Base-by-base conservation (phyloP, 1,140 invertebrate genomes). In the Zaprionus camerounensis region DNA sequence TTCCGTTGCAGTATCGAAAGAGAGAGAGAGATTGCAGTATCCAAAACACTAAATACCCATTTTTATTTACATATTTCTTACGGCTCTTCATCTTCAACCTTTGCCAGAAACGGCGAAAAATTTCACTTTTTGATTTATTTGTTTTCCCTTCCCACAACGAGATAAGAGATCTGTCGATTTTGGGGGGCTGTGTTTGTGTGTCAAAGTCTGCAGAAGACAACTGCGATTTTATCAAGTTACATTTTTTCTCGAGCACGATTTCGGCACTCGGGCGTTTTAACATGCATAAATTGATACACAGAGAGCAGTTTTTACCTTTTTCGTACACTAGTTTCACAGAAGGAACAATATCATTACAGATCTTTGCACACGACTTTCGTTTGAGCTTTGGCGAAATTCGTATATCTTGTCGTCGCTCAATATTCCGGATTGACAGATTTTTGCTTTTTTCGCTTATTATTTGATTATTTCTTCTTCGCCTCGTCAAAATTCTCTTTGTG, bases 111-210 rank as follows among this genome's bases (percentile, higher is more conserved):
- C 61, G 31, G 44, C 31, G 44, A 26, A 66, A 49, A 66, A 51
- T 66, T 66, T 66, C 63, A 66, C 63, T 66, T 66, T 66, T 66
- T 66, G 63, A 66, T 56, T 66, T 53, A 41, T 65, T 65, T 56
- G n/a, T 63, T 56, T 66, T 63, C 44, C 6, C 34, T 28, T 55
- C 28, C 22, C 61, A 65, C 63, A 65, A 65, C 49, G 41, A 17
- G 41, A 2, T 6, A 20, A n/a, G n/a, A 61, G 38, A 62, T 62
- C 22, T 61, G 17, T 58, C 31, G 46, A 51, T 51, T 7, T 22
- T n/a, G 31, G n/a, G n/a, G 15, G 46, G 46, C 17, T 51, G 11
- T 51, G 20, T 49, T 49, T 49, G 46, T 49, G 11, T 49, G 46
- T 49, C 46, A 49, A 22, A 20, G 46, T 49, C 46, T 20, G 46